phyloP scores from a whole-genome alignment of 2,888 invertebrate species.

The Campopleginae sp. region DNA sequence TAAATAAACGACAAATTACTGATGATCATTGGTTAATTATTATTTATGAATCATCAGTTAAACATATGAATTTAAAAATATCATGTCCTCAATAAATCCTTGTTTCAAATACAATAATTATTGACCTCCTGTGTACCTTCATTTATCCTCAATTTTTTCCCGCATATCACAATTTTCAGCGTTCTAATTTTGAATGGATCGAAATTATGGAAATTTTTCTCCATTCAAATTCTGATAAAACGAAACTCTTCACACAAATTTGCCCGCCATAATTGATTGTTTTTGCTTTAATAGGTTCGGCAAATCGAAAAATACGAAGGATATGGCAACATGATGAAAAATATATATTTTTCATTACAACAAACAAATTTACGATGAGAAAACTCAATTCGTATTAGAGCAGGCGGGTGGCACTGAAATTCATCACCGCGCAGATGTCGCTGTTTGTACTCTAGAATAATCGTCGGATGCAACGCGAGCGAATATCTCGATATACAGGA shows the following conservation, averaged over 20 bases:
- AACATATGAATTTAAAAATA: background rate
- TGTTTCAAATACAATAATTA: background rate
- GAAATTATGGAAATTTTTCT: background rate
- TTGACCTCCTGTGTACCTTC: background rate
- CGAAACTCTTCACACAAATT: background rate
- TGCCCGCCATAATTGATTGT: background rate
- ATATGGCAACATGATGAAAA: background rate
- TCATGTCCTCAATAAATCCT: background rate
- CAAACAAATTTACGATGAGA: background rate
- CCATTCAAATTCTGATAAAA: background rate
- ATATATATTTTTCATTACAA: background rate
- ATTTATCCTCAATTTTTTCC: background rate
- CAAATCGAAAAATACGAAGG: too few species aligned
- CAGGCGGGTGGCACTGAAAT: background rate
- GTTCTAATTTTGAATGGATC: background rate
- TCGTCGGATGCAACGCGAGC: conserved; percentile 35
- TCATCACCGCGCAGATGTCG: conserved; percentile 21
- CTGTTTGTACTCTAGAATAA: conserved; percentile 11
- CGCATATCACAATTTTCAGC: background rate
- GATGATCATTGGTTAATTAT: background rate
- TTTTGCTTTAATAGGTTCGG: too few species aligned
- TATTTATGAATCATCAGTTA: background rate
- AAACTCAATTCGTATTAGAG: conserved; percentile 6
- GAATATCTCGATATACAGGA: conserved; percentile 3
- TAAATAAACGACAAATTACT: conserved; percentile 8